Percentiles rank a stretch among this genome's conserved stretches.
These are phyloP conservation scores for Oceanodroma leucorhoa DNA, from an alignment of 2,797 vertebrate genomes.

Conservation along the genomic window DNA sequence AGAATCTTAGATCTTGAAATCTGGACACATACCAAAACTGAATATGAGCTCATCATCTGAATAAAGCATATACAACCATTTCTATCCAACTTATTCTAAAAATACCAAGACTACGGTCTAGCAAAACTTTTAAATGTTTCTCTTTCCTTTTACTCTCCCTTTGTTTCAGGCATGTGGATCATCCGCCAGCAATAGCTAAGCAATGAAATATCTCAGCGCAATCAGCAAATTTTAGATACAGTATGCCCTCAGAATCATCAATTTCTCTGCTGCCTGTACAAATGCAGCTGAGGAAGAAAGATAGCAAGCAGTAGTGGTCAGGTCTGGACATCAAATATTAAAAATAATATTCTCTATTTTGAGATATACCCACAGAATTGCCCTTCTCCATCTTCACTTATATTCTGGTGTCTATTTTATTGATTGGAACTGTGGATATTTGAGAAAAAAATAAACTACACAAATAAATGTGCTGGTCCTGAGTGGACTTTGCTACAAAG, in stretches of 20 bases:
- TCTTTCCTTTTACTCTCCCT: background rate
- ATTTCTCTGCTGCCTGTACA: background rate
- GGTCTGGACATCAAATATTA: background rate
- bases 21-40: background rate
- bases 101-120: background rate
- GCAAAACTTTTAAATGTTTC: background rate
- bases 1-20: background rate
- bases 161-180: background rate
- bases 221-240: background rate
- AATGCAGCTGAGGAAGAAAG: background rate
- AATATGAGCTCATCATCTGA: background rate
- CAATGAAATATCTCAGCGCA: background rate
- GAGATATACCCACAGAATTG: background rate
- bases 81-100: background rate
- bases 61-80: background rate
- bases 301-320: background rate
- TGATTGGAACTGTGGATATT: background rate
- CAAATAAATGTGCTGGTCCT: background rate
- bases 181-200: background rate
- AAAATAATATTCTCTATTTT: background rate
- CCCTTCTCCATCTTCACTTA: background rate
- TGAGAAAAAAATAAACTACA: background rate
- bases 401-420: background rate
- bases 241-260: background rate
- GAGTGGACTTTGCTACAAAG: background rate